These are phyloP conservation scores for Numida meleagris DNA, from an alignment of 2,113 vertebrate species.

Conservation along the genomic window DNA sequence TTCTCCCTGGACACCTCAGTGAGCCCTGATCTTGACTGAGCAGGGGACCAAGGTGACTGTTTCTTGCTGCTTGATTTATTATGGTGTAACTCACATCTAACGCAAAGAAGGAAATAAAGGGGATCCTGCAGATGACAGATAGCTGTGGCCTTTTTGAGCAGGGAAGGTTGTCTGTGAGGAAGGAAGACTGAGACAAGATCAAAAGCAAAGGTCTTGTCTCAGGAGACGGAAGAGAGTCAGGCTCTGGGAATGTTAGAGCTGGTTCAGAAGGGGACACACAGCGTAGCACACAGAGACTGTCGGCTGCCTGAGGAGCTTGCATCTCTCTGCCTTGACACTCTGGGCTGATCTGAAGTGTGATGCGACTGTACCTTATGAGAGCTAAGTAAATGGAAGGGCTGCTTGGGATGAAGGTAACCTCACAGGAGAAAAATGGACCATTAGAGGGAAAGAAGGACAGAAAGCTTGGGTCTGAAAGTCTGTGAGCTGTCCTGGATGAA, in stretches of 20 bases:
- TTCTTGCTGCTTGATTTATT: not conserved
- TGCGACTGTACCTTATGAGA: not conserved
- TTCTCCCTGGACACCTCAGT: not conserved
- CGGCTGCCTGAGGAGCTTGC: not conserved
- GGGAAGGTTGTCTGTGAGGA: not conserved
- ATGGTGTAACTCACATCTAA: not conserved
- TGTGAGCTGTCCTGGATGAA: not conserved
- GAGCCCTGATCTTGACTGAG: not conserved
- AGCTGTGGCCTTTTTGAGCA: not conserved
- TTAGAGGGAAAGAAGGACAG: not conserved
- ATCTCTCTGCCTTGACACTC: not conserved
- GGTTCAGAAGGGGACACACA: not conserved
- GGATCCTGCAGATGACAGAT: not conserved
- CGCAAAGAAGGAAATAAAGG: not conserved
- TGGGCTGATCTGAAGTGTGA: slow-evolving; percentile 4
- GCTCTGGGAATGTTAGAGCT: not conserved
- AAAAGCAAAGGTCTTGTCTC: not conserved
- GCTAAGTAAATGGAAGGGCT: slow-evolving; percentile 1
- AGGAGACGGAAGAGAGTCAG: not conserved
- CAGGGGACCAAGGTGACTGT: not conserved
- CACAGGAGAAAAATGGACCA: not conserved
- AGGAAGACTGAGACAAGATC: not conserved
- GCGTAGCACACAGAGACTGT: not conserved
- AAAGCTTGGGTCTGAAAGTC: not conserved
- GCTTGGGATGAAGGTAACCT: not conserved